These are phyloP conservation scores for Xyrichtys novacula DNA, from an alignment of 2,797 vertebrate genomes.

Conservation along the genomic window DNA sequence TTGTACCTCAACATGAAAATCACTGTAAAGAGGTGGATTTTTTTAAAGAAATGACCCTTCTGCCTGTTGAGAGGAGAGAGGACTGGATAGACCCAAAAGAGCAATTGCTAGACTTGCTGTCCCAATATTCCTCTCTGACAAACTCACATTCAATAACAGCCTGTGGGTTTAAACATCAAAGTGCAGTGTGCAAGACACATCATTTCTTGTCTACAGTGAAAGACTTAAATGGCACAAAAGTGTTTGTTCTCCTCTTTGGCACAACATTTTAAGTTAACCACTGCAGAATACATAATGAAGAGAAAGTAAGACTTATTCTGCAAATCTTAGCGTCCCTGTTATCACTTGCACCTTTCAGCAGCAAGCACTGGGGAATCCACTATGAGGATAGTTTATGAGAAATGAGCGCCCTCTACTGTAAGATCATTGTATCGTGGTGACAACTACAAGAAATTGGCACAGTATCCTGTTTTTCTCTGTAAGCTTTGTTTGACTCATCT, in stretches of 20 bases:
- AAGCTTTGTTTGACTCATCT: neutral
- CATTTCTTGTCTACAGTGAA: neutral
- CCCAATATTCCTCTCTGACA: constrained; percentile 3
- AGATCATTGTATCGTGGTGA: neutral
- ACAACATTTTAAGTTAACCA: constrained; percentile 1
- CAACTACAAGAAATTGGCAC: neutral
- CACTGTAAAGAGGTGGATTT: constrained; percentile 25
- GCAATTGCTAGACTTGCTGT: constrained; percentile 12
- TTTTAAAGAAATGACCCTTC: constrained; percentile 24
- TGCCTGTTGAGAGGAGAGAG: constrained; percentile 8
- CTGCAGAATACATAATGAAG: constrained; percentile 21
- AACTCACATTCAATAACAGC: constrained; percentile 22
- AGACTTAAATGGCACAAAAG: neutral
- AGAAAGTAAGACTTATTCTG: constrained; percentile 4
- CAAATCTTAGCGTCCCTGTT: constrained; percentile 25
- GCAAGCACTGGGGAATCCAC: neutral
- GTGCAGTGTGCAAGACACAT: neutral
- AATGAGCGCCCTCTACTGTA: constrained; percentile 71
- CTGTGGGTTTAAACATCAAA: constrained; percentile 28
- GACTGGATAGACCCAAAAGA: constrained; percentile 7
- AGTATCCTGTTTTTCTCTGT: neutral
- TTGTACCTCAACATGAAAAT: constrained; percentile 24
- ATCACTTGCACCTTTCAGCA: constrained; percentile 19
- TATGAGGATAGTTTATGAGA: constrained; percentile 24
- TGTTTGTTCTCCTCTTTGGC: neutral